phyloP scores from a whole-genome alignment of 92 coral and sea anemone species.

The Zoanthus sansibaricus region DNA sequence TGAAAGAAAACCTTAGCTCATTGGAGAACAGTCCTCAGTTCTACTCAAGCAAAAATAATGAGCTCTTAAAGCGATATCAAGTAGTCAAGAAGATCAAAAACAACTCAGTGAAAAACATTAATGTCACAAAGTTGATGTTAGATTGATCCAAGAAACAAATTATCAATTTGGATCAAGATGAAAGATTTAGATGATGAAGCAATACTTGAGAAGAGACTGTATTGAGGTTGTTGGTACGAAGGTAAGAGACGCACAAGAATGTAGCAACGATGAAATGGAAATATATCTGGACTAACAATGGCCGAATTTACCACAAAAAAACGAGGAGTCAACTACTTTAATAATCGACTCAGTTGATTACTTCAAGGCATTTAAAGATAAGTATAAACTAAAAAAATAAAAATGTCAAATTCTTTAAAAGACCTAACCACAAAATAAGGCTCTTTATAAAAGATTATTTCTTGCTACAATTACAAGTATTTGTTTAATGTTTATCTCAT shows the following conservation, averaged over 20 bases:
- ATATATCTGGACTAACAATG: background rate
- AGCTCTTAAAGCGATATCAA: background rate
- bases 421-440: background rate
- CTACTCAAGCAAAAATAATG: background rate
- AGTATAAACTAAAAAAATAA: background rate
- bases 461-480: background rate
- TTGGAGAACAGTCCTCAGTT: background rate
- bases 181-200: too few species aligned
- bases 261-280: too few species aligned
- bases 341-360: background rate
- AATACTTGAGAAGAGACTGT: too few species aligned
- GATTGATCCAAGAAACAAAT: background rate
- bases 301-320: background rate
- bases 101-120: background rate
- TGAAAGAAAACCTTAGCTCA: background rate
- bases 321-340: background rate
- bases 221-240: too few species aligned
- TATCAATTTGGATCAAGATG: background rate
- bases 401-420: too few species aligned
- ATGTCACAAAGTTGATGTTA: background rate
- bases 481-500: too few species aligned
- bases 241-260: too few species aligned
- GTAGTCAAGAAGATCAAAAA: background rate
- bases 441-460: background rate
- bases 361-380: slow-evolving; percentile 11